Percentiles rank a stretch among this genome's conserved stretches.
phyloP scores from a whole-genome alignment of 2,113 vertebrate genomes.

The Serinus canaria region DNA sequence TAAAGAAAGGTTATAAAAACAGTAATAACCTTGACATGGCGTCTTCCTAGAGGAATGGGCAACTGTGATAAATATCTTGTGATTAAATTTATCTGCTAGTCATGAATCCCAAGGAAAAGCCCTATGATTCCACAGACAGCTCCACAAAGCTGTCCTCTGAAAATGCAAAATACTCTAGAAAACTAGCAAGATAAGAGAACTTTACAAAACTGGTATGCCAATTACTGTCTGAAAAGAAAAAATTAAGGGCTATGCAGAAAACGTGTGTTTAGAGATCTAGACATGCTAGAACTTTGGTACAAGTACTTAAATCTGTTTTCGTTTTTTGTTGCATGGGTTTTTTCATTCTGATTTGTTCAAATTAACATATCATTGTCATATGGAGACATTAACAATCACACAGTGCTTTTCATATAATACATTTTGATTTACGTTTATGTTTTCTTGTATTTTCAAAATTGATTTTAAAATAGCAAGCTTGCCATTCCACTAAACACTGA shows the following conservation, averaged over 20 bases:
- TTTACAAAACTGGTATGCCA: slow-evolving; percentile 32
- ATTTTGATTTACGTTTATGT: neutral
- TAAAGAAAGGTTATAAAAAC: slow-evolving; percentile 41
- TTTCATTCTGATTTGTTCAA: neutral
- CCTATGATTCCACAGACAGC: slow-evolving; percentile 7
- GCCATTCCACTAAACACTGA: neutral
- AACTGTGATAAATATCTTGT: slow-evolving; percentile 50
- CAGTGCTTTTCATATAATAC: neutral
- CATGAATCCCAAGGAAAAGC: slow-evolving; percentile 54
- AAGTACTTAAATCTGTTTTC: neutral
- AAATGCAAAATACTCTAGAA: slow-evolving; percentile 51
- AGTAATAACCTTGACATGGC: slow-evolving; percentile 41
- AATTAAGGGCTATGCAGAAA: slow-evolving; percentile 25
- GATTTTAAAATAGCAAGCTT: neutral
- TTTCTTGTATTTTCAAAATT: neutral
- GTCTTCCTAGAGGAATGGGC: slow-evolving; percentile 37
- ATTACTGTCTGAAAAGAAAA: slow-evolving; percentile 47
- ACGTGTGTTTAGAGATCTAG: neutral
- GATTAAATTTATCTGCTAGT: slow-evolving; percentile 58
- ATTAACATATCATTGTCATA: neutral
- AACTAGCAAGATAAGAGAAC: slow-evolving; percentile 39
- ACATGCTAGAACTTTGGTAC: neutral
- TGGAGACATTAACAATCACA: neutral
- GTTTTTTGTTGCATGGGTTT: neutral
- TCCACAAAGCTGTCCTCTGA: slow-evolving; percentile 55